phyloP scores from a whole-genome alignment of 2,113 vertebrate species.

The Notothenia coriiceps region DNA sequence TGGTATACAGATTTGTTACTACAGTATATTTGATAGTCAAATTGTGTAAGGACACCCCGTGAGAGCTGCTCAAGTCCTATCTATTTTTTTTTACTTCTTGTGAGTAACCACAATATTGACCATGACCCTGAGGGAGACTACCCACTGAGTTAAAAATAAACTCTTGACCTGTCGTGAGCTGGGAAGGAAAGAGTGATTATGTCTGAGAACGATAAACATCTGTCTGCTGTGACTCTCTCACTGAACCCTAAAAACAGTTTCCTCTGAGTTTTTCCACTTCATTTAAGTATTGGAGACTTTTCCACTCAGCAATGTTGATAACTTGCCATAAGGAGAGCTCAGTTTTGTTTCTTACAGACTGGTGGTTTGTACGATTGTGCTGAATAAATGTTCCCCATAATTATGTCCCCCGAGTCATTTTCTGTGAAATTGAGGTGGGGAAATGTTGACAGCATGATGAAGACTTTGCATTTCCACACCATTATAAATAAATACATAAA shows the following conservation, averaged over 20 bases:
- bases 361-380: constrained; percentile 12
- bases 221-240: constrained; percentile 31
- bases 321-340: background rate
- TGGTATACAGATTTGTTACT: background rate
- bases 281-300: constrained; percentile 16
- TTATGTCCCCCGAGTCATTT: background rate
- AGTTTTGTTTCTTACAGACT: constrained; percentile 24
- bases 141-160: constrained; percentile 18
- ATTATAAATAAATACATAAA: background rate
- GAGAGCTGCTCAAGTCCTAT: no score
- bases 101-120: background rate
- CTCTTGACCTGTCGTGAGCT: constrained; percentile 13
- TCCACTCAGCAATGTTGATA: constrained; percentile 50
- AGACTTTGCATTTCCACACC: background rate
- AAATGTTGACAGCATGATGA: background rate
- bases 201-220: constrained; percentile 7
- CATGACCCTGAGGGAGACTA: background rate
- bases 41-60: background rate
- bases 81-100: background rate
- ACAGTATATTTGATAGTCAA: no score
- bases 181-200: constrained; percentile 18
- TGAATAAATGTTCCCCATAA: background rate
- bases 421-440: constrained; percentile 1
- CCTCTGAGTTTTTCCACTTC: constrained; percentile 2
- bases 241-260: constrained; percentile 31